phyloP scores from a whole-genome alignment of 2,888 invertebrate species.

The Ectobius pallidus region DNA sequence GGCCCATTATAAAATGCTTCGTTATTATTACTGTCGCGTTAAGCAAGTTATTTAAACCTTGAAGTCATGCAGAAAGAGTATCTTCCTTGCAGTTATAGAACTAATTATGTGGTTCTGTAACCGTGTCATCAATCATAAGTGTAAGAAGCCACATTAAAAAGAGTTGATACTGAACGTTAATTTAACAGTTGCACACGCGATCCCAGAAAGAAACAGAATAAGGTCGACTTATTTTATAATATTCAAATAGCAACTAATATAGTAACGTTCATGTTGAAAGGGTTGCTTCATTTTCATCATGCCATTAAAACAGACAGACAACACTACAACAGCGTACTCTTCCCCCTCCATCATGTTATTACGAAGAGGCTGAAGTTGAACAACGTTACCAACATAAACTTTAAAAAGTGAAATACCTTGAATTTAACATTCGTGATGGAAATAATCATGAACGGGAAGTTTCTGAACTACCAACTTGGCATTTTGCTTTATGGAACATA shows the following conservation, averaged over 20 bases:
- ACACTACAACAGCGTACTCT: not conserved
- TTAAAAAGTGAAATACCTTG: not conserved
- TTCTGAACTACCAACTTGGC: not conserved
- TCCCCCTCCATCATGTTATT: not conserved
- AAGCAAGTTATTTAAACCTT: too few relatives aligned
- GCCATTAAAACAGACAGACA: not conserved
- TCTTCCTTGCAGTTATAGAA: not conserved
- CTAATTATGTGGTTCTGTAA: conserved; percentile 24
- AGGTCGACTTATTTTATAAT: not conserved
- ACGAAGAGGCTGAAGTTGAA: not conserved
- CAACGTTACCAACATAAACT: not conserved
- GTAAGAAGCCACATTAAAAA: not conserved
- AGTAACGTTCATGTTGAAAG: not conserved
- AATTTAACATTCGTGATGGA: not conserved
- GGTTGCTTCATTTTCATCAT: not conserved
- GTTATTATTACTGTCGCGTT: too few relatives aligned
- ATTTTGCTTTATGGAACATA: not conserved
- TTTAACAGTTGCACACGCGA: conserved; percentile 11
- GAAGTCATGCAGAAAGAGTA: not conserved
- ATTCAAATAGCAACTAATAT: not conserved
- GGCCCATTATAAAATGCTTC: too few relatives aligned
- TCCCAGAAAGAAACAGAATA: not conserved
- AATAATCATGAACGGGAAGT: not conserved
- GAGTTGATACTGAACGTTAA: not conserved
- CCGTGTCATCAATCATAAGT: conserved; percentile 11